These are phyloP conservation scores for Caenorhabditis tropicalis DNA, from an alignment of 1,140 invertebrate species.

Conservation along the genomic window DNA sequence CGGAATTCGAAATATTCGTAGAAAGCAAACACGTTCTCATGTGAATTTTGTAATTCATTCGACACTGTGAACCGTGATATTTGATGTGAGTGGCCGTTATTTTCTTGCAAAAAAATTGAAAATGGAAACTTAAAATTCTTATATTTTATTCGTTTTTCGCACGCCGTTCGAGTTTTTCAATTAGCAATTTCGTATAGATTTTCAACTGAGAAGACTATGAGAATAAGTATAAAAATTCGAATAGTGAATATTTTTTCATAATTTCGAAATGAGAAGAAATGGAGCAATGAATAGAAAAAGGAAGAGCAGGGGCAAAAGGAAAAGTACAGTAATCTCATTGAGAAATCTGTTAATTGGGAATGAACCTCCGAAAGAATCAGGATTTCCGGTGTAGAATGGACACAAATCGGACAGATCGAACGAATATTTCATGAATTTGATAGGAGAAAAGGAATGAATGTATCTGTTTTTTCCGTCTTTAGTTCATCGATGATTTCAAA, in stretches of 20 bases:
- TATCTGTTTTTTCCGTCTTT: too few species aligned
- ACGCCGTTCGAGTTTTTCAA: not conserved
- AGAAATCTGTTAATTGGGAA: not conserved
- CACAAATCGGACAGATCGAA: not conserved
- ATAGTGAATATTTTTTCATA: not conserved
- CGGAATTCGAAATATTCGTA: too few species aligned
- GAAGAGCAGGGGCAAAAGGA: not conserved
- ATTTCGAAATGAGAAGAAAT: not conserved
- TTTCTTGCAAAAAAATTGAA: not conserved
- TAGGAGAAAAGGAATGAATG: not conserved
- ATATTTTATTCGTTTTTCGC: not conserved
- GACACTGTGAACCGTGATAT: too few species aligned
- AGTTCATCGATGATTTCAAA: too few species aligned
- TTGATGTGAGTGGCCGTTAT: not conserved
- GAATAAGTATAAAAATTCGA: not conserved
- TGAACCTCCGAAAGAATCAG: not conserved
- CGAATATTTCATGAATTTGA: too few species aligned
- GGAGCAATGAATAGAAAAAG: not conserved
- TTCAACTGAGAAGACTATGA: not conserved
- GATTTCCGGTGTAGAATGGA: not conserved
- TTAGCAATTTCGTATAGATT: conserved; percentile 29
- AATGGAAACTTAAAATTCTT: not conserved
- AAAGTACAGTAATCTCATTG: conserved; percentile 5
- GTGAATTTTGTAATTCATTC: too few species aligned
- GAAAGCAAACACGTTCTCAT: too few species aligned